Evolutionary conservation across 1,140 invertebrate genomes (phyloP).

Genomic region (Ctenoplectra terminalis): DNA sequence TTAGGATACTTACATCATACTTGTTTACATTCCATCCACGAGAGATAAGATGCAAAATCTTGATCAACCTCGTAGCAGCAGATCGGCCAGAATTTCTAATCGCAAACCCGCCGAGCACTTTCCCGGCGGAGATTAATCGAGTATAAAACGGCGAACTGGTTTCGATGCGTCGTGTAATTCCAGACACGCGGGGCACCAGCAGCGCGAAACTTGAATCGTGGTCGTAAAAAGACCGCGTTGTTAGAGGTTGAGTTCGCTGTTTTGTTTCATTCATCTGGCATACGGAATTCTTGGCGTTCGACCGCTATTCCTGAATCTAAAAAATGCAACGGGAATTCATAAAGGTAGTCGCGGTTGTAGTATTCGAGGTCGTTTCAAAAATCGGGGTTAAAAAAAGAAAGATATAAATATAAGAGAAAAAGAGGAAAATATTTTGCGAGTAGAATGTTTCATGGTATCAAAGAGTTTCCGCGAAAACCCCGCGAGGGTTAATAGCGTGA

Average conservation of each 20-base stretch:
- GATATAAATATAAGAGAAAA: too few species aligned
- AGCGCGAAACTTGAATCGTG: slow-evolving; percentile 7
- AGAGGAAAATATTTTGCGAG: not conserved
- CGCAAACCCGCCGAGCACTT: slow-evolving; percentile 12
- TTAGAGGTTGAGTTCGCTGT: not conserved
- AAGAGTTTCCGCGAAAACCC: not conserved
- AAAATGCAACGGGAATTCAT: too few species aligned
- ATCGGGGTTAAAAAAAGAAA: too few species aligned
- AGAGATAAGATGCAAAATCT: slow-evolving; percentile 3
- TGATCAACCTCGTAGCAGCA: not conserved
- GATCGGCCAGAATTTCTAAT: not conserved
- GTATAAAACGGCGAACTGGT: slow-evolving; percentile 34
- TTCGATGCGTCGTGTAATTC: slow-evolving; percentile 27
- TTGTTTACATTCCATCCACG: slow-evolving; percentile 19
- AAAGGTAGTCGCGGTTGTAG: too few species aligned
- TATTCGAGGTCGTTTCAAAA: too few species aligned
- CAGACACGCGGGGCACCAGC: not conserved
- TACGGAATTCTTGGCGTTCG: not conserved
- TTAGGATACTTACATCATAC: not conserved
- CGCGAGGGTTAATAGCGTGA: not conserved
- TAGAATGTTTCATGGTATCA: not conserved
- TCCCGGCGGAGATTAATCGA: slow-evolving; percentile 10
- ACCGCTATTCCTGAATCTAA: not conserved
- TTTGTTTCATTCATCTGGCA: slow-evolving; percentile 1
- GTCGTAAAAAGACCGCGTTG: not conserved